Evolutionary conservation across 2,888 invertebrate species (phyloP), one percentile per base, ranked within the genome.

Genomic region (Cerceris ruficornis): DNA sequence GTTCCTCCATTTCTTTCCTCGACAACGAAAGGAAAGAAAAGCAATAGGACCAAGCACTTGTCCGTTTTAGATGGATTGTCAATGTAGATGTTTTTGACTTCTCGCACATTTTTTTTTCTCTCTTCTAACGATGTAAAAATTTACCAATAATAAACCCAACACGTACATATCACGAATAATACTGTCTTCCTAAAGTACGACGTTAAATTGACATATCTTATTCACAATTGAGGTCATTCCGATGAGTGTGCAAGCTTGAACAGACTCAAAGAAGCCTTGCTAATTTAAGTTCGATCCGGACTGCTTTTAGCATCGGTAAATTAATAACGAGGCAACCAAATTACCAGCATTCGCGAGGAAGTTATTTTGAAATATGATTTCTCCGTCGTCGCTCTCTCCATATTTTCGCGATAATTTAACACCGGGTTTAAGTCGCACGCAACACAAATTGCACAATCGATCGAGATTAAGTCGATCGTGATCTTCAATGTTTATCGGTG

Each of bases 31-130:
- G 14, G 15, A 46, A 55, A 17, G 14, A 17, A 46, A 55, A 15
- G 7, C 13, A 42, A 42, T 43, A 28, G n/a, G 28, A 60, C 39
- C 49, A 52, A 6, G 60, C 28, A 49, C 49, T 70, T 46, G 46
- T 42, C n/a, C 52, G 49, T 42, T 28, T 28, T 58, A n/a, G 9
- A 64, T 46, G 58, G 60, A 61, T 71, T 61, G 61, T 66, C 71
- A 42, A 6, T 57, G 61, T 57, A 49, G 15, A 41, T 50, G 9
- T 46, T 41, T 41, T 64, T 46, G 6, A 69, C n/a, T 13, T 13
- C 7, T 14, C 28, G 1, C 28, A 28, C 1, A 9, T 14, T 42
- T 28, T 42, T 50, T 6, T 52, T 9, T 13, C 39, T 50, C 8
- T 58, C 8, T 46, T 11, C 11, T 6, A 46, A 46, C 11, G 46